Evolutionary conservation across 2,113 vertebrate genomes (phyloP), one percentile per base, ranked within the genome.

Genomic region (Shinisaurus crocodilurus): DNA sequence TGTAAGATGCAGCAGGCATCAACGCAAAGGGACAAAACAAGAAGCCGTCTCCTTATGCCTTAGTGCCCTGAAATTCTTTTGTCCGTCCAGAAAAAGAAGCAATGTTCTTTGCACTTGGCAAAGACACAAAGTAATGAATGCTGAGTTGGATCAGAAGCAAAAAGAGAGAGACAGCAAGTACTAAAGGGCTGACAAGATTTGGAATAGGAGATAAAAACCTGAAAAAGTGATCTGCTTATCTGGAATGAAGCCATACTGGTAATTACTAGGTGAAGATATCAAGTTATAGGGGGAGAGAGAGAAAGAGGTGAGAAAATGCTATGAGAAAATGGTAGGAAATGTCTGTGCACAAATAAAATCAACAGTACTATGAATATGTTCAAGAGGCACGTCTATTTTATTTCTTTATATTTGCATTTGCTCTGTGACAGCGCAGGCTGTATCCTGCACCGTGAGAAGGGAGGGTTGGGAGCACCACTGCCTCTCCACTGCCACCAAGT

Each of bases 171-270:
- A 77, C 7, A 27, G 40, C 29, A 69, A 48, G 12, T 37, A 40
- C 63, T 4, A 80, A 80, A 48, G 76, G 43, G 43, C 43, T 88
- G n/a, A 88, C 27, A 69, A 69, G 60, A 50, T 88, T 70, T 67
- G 65, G 63, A 88, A 50, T 13, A 81, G 3, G 34, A 81, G 43
- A 87, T 65, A 79, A 69, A 81, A 50, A 48, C 43, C 43, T 25
- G 34, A 81, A 63, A 63, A n/a, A 80, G 60, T 45, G 37, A 79
- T 79, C 57, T 50, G 76, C 50, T 80, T 80, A 16, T 67, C 63
- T 69, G 63, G 87, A 88, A 69, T 54, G 76, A n/a, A 88, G 87
- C 32, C 76, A 88, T 40, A 32, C 60, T 70, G n/a, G 23, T 32
- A 88, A 81, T 50, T 80, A 67, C 86, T 23, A 88, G 43, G 60